Evolutionary conservation across 2,113 vertebrate species (phyloP).

Genomic region (Myrmecobius fasciatus): DNA sequence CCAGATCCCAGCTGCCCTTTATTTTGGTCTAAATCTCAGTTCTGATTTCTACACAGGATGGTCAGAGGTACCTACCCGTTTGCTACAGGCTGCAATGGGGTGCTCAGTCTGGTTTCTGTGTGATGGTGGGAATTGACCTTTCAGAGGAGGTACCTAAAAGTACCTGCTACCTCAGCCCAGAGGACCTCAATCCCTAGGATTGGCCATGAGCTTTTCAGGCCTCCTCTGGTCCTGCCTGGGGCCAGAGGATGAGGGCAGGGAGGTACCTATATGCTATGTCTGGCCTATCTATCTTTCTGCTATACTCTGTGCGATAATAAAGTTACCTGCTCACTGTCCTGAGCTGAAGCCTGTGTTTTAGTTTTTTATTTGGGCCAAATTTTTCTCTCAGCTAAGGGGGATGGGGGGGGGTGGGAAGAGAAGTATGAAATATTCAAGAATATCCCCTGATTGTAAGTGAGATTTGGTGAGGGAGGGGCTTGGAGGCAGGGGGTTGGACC

Average conservation of each 20-base stretch:
- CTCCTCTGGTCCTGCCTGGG: background rate
- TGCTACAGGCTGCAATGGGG: background rate
- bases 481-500: background rate
- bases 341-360: background rate
- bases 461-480: background rate
- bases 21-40: background rate
- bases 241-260: conserved; percentile 69
- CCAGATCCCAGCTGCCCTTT: background rate
- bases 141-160: background rate
- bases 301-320: conserved; percentile 85
- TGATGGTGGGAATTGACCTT: background rate
- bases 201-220: background rate
- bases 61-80: background rate
- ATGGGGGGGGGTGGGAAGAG: background rate
- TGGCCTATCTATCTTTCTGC: conserved; percentile 77
- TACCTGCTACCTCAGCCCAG: background rate
- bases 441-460: background rate
- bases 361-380: background rate
- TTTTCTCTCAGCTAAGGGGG: background rate
- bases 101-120: background rate
- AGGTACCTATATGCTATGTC: conserved; percentile 76
- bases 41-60: background rate
- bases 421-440: background rate
- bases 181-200: background rate
- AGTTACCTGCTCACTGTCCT: conserved; percentile 79